Evolutionary conservation across 2,797 vertebrate genomes (phyloP).

Genomic region (Halcyon smyrnensis): DNA sequence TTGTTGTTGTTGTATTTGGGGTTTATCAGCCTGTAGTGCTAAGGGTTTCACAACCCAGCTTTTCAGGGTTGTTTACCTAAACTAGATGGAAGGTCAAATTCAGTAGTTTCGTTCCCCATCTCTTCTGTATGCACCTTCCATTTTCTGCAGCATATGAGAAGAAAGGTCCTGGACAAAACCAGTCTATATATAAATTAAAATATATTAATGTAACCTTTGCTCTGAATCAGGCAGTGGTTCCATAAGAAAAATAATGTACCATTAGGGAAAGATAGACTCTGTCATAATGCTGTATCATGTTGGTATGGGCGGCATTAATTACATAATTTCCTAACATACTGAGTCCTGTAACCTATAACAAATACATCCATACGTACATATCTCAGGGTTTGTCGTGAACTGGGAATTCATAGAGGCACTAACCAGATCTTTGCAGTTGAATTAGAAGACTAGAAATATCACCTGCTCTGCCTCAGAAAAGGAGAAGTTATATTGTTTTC

Average conservation of each 20-base stretch:
- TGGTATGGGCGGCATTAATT: neutral
- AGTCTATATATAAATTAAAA: neutral
- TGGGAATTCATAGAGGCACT: rapidly evolving
- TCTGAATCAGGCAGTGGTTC: neutral
- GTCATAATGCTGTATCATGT: neutral
- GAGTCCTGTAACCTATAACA: neutral
- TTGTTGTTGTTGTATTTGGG: no score
- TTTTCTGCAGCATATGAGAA: neutral
- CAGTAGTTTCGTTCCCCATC: neutral
- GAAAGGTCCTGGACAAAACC: neutral
- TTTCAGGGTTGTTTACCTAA: neutral
- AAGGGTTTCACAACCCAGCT: neutral
- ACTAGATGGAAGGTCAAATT: neutral
- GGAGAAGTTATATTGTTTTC: neutral
- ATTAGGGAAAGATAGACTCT: neutral
- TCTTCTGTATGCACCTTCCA: neutral
- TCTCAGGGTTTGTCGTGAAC: neutral
- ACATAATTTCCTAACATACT: neutral
- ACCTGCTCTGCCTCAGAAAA: neutral
- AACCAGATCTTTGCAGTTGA: neutral
- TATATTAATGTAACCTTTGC: neutral
- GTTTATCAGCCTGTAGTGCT: neutral
- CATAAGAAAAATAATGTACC: neutral
- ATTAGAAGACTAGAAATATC: neutral
- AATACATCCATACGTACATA: neutral